Evolutionary conservation across 2,113 vertebrate species (phyloP).

Genomic region (Suncus etruscus): DNA sequence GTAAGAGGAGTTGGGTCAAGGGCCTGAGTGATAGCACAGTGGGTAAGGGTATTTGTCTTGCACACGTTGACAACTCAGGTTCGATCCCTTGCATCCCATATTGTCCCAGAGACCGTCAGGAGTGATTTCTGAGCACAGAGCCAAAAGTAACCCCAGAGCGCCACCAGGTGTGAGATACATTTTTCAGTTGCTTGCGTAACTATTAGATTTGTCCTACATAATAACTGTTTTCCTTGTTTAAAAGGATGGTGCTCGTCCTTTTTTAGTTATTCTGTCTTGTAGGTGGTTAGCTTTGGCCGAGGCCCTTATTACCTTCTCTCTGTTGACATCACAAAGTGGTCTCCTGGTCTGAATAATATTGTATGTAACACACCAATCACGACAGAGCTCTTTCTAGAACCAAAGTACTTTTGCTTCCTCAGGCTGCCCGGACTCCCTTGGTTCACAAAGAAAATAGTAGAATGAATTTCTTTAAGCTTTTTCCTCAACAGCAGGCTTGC

Average conservation of each 20-base stretch:
- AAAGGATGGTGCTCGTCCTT: neutral
- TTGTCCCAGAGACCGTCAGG: no score
- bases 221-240: neutral
- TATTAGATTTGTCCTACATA: neutral
- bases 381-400: conserved; percentile 20
- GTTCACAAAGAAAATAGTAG: conserved; percentile 52
- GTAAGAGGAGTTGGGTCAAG: neutral
- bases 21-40: no score
- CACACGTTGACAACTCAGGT: no score
- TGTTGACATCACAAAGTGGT: neutral
- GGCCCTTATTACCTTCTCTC: neutral
- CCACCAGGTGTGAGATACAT: no score
- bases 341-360: neutral
- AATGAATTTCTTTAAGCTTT: conserved; percentile 62
- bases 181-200: neutral
- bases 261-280: neutral
- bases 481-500: conserved; percentile 77
- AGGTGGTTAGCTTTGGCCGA: neutral
- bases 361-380: neutral
- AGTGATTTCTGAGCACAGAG: no score
- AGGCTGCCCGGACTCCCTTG: neutral
- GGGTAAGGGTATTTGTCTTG: no score
- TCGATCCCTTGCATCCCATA: no score
- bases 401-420: neutral
- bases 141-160: no score